Evolutionary conservation across 2,797 vertebrate genomes (phyloP).

Genomic region (Epinephelus malabaricus): DNA sequence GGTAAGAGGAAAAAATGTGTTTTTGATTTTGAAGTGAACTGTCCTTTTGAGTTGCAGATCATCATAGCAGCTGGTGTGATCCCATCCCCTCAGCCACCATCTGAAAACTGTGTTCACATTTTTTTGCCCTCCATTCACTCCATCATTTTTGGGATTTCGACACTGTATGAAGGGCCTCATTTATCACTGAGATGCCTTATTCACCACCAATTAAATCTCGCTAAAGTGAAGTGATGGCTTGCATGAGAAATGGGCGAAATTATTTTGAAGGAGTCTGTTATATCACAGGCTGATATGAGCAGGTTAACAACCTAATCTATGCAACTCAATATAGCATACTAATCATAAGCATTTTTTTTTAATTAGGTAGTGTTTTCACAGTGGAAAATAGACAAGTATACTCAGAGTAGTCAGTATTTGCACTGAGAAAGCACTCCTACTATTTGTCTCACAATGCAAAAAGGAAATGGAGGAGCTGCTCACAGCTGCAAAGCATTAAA

Average conservation of each 20-base stretch:
- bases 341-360: background rate
- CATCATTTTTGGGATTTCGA: slow-evolving; percentile 16
- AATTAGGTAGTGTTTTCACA: background rate
- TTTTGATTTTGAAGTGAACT: too few species aligned
- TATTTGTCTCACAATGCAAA: background rate
- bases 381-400: background rate
- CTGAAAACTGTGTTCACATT: background rate
- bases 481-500: background rate
- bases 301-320: slow-evolving; percentile 7
- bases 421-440: background rate
- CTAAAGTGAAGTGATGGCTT: slow-evolving; percentile 1
- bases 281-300: slow-evolving; percentile 9
- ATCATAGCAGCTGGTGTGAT: too few species aligned
- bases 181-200: background rate
- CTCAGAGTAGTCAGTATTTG: background rate
- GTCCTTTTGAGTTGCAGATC: too few species aligned
- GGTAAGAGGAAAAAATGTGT: too few species aligned
- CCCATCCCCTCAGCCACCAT: background rate
- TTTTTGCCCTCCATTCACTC: background rate
- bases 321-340: background rate
- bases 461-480: background rate
- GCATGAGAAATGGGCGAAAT: slow-evolving; percentile 8
- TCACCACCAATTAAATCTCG: slow-evolving; percentile 5
- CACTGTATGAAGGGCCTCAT: background rate
- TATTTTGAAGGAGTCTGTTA: slow-evolving; percentile 16